A percentile compares a stretch with the other conserved stretches of the same genome.
Conservation (phyloP, 92 coral and sea anemone species). For the Epizoanthus fatuus region DNA sequence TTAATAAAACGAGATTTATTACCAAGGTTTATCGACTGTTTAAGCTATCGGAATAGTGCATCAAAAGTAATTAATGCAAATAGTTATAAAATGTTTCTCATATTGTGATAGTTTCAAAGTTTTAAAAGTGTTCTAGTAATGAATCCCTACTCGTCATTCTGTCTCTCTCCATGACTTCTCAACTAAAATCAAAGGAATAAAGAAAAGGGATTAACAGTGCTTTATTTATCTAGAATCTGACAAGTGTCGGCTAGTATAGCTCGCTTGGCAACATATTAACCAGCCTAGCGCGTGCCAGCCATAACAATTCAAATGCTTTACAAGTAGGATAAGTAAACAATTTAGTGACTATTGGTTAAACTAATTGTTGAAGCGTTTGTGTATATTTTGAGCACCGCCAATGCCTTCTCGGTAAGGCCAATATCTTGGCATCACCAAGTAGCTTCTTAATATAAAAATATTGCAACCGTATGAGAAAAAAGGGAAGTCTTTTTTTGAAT, state of each 20-base stretch:
- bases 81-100: neutral
- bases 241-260: neutral
- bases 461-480: neutral
- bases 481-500: neutral
- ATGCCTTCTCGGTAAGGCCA: neutral
- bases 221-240: neutral
- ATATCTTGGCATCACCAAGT: neutral
- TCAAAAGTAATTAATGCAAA: neutral
- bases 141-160: neutral
- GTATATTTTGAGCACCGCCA: neutral
- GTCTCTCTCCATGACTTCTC: neutral
- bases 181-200: neutral
- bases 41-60: neutral
- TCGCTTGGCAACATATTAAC: neutral
- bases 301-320: neutral
- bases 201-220: neutral
- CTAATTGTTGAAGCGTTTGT: neutral
- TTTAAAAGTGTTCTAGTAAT: neutral
- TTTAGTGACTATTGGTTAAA: neutral
- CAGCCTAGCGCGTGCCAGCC: neutral
- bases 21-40: conserved; percentile 2
- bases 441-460: neutral
- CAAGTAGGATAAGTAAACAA: neutral
- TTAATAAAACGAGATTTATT: conserved; percentile 1
- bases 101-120: neutral